These are phyloP conservation scores for Castor canadensis DNA, from an alignment of 2,113 vertebrate genomes.

Conservation along the genomic window DNA sequence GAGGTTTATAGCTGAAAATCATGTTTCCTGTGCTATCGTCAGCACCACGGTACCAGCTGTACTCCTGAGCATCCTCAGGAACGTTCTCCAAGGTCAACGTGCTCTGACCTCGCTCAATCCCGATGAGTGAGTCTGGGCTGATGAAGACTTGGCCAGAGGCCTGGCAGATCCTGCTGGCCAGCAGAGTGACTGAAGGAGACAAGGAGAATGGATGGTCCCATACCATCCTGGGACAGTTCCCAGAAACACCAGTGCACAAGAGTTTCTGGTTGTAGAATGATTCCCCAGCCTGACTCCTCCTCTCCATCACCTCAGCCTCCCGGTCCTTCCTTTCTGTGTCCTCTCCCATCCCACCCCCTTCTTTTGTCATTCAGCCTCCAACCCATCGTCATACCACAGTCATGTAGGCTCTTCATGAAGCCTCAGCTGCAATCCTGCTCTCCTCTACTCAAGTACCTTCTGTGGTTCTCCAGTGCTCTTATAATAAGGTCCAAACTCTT, in stretches of 20 bases:
- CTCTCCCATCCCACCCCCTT: neutral
- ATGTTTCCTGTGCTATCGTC: neutral
- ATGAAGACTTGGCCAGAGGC: neutral
- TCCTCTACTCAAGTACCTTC: neutral
- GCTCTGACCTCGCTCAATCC: accelerated
- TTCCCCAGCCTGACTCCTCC: neutral
- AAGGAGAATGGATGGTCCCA: too few relatives aligned
- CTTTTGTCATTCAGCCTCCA: neutral
- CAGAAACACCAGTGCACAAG: too few relatives aligned
- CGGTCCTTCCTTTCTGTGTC: too few relatives aligned
- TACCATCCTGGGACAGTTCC: too few relatives aligned
- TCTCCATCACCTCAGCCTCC: neutral
- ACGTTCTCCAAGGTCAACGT: neutral
- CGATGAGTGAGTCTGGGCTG: neutral
- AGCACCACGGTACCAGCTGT: neutral
- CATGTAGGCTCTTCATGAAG: neutral
- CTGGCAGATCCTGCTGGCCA: neutral
- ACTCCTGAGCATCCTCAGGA: neutral
- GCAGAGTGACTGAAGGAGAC: neutral
- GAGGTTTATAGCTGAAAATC: neutral
- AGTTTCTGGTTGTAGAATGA: neutral
- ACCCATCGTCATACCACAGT: neutral
- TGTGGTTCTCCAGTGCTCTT: neutral
- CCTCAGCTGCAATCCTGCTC: neutral
- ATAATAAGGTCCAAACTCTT: neutral